Evolutionary conservation across 2,888 invertebrate genomes (phyloP), one percentile per base, ranked within the genome.

Genomic region (Arge pagana): DNA sequence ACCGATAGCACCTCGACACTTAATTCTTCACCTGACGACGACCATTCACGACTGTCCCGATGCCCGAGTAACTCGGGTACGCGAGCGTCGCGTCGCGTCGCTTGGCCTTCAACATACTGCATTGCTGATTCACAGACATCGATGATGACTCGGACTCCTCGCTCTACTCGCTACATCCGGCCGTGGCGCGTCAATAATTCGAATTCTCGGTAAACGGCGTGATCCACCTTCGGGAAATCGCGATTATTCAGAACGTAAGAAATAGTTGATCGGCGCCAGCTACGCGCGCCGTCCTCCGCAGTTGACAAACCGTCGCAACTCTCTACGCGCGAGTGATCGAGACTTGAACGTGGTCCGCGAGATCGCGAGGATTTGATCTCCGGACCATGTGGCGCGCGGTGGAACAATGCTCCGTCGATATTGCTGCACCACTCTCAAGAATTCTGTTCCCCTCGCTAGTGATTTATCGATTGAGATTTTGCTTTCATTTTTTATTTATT

Each of bases 91-190:
- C 45, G 45, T 33, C 45, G 45, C 45, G 45, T 33, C 35, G 45
- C 45, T 33, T 23, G 21, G 10, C 31, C 23, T 24, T 35, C 16
- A 23, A 23, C 23, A 33, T 16, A 45, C 45, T 45, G 45, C 33
- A 35, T 45, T 31, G 45, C 45, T 45, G 45, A 45, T 45, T 45
- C 45, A 45, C 35, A 35, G 45, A 45, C 45, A 45, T 45, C 45
- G 45, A 45, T 45, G n/a, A n/a, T n/a, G 45, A 45, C n/a, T n/a
- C n/a, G n/a, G n/a, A n/a, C 33, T 45, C 45, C 45, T 45, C 33
- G 23, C 31, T n/a, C n/a, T n/a, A n/a, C n/a, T n/a, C 31, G 33
- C 45, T 23, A 23, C 45, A 45, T 45, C 45, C 45, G 45, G 45
- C 35, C 18, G 33, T 35, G n/a, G 21, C 45, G 45, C 13, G 31